phyloP scores from a whole-genome alignment of 2,113 vertebrate genomes.

The Myiagra hebetior region DNA sequence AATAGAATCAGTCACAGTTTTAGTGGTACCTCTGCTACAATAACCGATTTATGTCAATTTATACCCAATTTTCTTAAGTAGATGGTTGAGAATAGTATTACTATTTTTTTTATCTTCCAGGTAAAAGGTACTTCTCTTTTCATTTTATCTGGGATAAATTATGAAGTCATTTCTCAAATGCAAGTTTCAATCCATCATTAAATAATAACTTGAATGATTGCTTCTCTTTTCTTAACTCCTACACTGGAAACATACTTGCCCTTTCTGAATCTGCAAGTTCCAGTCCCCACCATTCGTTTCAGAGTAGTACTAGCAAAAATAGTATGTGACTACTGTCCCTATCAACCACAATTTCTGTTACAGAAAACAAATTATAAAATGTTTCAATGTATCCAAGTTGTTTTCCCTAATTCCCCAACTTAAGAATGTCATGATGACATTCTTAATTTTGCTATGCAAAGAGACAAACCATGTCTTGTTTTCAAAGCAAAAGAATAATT shows the following conservation, averaged over 20 bases:
- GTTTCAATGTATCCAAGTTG: not conserved
- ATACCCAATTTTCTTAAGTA: not conserved
- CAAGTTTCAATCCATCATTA: not conserved
- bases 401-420: not conserved
- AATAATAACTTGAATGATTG: not conserved
- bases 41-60: not conserved
- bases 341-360: not conserved
- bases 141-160: not conserved
- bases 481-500: not conserved
- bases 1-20: not conserved
- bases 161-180: not conserved
- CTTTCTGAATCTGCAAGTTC: not conserved
- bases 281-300: not conserved
- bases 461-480: not conserved
- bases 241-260: not conserved
- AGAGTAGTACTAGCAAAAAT: not conserved
- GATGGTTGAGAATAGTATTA: not conserved
- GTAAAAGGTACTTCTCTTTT: not conserved
- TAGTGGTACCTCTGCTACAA: not conserved
- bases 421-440: not conserved
- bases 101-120: not conserved
- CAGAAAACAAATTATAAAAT: not conserved
- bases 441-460: not conserved
- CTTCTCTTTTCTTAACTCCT: not conserved
- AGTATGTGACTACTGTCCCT: not conserved